Evolutionary conservation across 2,888 invertebrate genomes (phyloP), one percentile per base, ranked within the genome.

Genomic region (Tetranychus piercei): DNA sequence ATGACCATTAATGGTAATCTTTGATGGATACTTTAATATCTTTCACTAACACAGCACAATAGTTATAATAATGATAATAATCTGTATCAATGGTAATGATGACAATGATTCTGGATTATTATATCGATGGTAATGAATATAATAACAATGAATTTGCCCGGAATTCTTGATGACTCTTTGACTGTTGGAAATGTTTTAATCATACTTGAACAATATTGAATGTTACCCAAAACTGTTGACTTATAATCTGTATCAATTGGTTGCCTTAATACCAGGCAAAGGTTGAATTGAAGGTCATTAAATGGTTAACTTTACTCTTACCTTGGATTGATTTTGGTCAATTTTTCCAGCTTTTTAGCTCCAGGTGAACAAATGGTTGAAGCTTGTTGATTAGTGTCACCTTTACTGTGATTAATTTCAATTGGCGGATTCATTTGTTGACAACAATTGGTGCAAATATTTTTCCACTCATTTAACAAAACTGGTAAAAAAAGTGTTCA

Each of bases 241-340:
- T 18, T 9, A 20, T 11, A 7, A 20, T n/a, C 67, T 67, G 8
- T 1, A 22, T 69, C 69, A 23, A 69, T 69, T 65, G 15, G 65
- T n/a, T 22, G 18, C 5, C n/a, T 11, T 1, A 23, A 69, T 20
- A 55, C 55, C 55, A 55, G 11, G 15, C 9, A 15, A 15, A 55
- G 55, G 9, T 55, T 34, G 5, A 0, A 34, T 5, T 34, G 34
- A 34, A 34, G 34, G 34, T 34, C 34, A 34, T 34, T 34, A 34
- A 34, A 22, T 69, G 11, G 9, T 20, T 23, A 69, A 65, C n/a
- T 65, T 65, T 65, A n/a, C 6, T 20, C 69, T 22, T 9, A 69
- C 69, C 69, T 69, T 20, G 69, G 6, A 69, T 69, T 69, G 5
- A 11, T 20, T 69, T 69, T 18, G 69, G 69, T 69, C 5, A 69